A percentile compares a stretch with the other conserved stretches of the same genome.
Evolutionary conservation across 2,113 vertebrate genomes (phyloP).

Genomic region (Oreochromis aureus): DNA sequence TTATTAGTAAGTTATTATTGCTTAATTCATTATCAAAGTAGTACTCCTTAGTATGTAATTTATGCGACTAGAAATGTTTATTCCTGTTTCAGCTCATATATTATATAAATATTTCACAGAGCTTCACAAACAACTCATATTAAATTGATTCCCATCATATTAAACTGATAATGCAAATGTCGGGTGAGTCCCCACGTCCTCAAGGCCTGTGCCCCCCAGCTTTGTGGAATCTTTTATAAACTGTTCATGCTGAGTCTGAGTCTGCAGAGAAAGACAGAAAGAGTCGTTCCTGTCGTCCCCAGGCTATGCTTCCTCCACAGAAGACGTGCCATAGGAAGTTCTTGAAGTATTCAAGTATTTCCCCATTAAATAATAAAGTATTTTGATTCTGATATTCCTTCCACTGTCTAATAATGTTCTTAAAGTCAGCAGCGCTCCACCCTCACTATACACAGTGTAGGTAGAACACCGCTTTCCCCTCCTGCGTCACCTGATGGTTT

Average conservation of each 20-base stretch:
- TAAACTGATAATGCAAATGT: background rate
- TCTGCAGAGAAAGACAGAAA: background rate
- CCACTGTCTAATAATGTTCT: background rate
- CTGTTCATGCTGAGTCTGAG: background rate
- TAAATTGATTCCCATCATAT: background rate
- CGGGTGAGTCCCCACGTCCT: background rate
- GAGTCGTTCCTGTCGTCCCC: background rate
- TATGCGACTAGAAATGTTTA: background rate
- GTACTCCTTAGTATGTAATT: background rate
- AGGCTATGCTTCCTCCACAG: background rate
- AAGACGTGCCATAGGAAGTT: background rate
- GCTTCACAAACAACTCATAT: background rate
- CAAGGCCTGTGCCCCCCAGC: background rate
- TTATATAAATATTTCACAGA: background rate
- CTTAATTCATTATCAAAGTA: background rate
- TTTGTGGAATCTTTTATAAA: background rate
- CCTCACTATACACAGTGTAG: background rate
- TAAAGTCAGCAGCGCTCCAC: background rate
- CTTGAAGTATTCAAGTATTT: background rate
- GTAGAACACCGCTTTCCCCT: background rate
- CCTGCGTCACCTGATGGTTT: background rate
- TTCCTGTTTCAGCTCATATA: background rate
- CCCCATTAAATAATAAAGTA: background rate
- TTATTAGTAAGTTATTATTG: background rate
- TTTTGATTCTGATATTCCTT: background rate